A percentile compares a stretch with the other conserved stretches of the same genome.
phyloP scores from a whole-genome alignment of 2,797 vertebrate species.

The Eospalax fontanierii region DNA sequence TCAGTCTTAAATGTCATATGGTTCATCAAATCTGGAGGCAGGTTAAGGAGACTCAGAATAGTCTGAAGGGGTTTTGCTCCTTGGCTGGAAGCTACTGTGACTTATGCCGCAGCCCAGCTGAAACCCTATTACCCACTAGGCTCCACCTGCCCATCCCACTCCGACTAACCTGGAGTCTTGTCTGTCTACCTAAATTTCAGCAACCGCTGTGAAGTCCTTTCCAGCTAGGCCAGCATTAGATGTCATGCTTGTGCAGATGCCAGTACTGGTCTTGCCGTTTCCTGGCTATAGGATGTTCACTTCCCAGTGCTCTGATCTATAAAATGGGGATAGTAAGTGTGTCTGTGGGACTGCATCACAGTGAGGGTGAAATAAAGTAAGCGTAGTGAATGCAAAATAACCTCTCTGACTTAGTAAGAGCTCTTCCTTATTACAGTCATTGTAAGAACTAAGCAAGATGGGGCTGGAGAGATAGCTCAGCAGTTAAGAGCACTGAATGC shows the following conservation, averaged over 20 bases:
- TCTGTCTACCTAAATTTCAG: background rate
- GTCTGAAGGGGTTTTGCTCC: background rate
- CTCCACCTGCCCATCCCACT: background rate
- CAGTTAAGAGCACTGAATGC: too few species aligned
- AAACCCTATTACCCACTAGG: background rate
- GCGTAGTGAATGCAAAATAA: background rate
- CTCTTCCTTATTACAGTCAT: background rate
- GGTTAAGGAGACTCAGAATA: background rate
- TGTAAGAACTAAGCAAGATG: too few species aligned
- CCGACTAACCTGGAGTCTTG: background rate
- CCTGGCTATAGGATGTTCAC: background rate
- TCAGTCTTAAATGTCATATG: slow-evolving; percentile 38
- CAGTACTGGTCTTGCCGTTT: background rate
- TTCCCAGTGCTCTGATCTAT: background rate
- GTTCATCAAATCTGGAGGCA: background rate
- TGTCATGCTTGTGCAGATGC: background rate
- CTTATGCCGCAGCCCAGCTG: slow-evolving; percentile 32
- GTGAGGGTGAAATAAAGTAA: background rate
- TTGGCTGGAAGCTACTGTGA: background rate
- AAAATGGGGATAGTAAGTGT: background rate
- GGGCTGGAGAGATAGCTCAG: too few species aligned
- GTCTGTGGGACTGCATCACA: background rate
- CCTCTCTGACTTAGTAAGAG: background rate
- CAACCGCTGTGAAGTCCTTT: background rate
- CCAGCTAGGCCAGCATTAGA: background rate